Base-by-base conservation (phyloP, 2,113 vertebrate species). In the Vulpes lagopus region DNA sequence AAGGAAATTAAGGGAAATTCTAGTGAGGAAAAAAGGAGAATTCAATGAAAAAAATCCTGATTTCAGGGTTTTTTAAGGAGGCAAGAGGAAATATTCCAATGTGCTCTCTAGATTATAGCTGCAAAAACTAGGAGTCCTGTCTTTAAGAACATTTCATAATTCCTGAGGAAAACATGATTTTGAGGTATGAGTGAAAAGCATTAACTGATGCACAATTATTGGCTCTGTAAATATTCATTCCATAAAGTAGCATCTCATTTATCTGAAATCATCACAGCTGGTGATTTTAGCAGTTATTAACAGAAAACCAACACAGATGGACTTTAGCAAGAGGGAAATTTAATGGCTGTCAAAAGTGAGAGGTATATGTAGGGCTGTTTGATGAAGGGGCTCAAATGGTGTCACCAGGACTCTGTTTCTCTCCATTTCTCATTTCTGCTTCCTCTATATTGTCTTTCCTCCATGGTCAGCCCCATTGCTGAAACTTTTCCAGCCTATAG, bases 1-100 rank as follows among this genome's bases (percentile, higher is more conserved):
- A 57, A 51, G 73, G 62, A 91, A 65, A 80, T 62, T 60, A 57
- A 43, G 19, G 8, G 57, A 89, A 90, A n/a, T 17, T 91, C 64
- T 71, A 79, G 60, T 89, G 74, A 85, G 43, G 92, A 97, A 80
- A 92, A 90, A 49, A 49, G 4, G 11, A 57, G 95, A 92, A 55
- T 89, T 79, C 1, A 22, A 10, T 71, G 49, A 55, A 84, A 60
- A 57, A 79, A 60, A 65, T 82, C 69, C 15, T 4, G 15, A 38
- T 87, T 78, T 96, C 8, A 35, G 23, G 32, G 8, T 62, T 64
- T 55, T 69, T 51, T 53, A 65, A 76, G 32, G 87, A 91, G 14
- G 78, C 32, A 64, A 81, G 17, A 32, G 76, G 57, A 87, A 91
- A 79, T 85, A 60, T 20, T 86, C 30, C 25, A 62, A 5, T 89